These are phyloP conservation scores for Xyrichtys novacula DNA, from an alignment of 2,797 vertebrate genomes.

Conservation along the genomic window DNA sequence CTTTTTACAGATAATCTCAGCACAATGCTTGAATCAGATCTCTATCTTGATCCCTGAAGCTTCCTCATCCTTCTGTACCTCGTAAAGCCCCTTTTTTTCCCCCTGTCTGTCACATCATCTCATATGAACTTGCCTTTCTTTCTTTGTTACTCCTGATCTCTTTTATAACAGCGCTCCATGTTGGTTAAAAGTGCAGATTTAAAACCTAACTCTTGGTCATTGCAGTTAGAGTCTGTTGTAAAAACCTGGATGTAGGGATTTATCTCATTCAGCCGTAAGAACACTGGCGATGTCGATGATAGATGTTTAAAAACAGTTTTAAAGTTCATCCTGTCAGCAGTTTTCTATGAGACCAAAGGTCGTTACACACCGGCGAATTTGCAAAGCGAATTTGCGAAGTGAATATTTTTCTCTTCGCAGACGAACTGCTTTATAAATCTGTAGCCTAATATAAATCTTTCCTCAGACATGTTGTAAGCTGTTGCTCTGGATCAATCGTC, in stretches of 20 bases:
- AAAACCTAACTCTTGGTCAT: slow-evolving; percentile 3
- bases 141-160: slow-evolving; percentile 25
- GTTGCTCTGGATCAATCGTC: too few relatives aligned
- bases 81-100: not conserved
- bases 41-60: slow-evolving; percentile 18
- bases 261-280: slow-evolving; percentile 3
- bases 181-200: slow-evolving; percentile 10
- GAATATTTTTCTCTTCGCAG: too few relatives aligned
- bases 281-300: slow-evolving; percentile 14
- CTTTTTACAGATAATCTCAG: slow-evolving; percentile 21
- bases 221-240: slow-evolving; percentile 11
- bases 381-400: too few relatives aligned
- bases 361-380: too few relatives aligned
- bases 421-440: too few relatives aligned
- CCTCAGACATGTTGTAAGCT: too few relatives aligned
- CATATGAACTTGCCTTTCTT: slow-evolving; percentile 30
- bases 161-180: slow-evolving; percentile 12
- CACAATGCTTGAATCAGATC: slow-evolving; percentile 12
- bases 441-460: too few relatives aligned
- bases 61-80: slow-evolving; percentile 10
- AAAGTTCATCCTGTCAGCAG: slow-evolving; percentile 6
- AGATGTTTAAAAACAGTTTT: not conserved
- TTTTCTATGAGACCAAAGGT: slow-evolving; percentile 1
- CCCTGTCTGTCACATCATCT: slow-evolving; percentile 15
- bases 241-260: slow-evolving; percentile 15